Percentiles rank a stretch among this genome's conserved stretches.
Conservation (phyloP, 2,888 invertebrate genomes). For the Cephus pygmeus region DNA sequence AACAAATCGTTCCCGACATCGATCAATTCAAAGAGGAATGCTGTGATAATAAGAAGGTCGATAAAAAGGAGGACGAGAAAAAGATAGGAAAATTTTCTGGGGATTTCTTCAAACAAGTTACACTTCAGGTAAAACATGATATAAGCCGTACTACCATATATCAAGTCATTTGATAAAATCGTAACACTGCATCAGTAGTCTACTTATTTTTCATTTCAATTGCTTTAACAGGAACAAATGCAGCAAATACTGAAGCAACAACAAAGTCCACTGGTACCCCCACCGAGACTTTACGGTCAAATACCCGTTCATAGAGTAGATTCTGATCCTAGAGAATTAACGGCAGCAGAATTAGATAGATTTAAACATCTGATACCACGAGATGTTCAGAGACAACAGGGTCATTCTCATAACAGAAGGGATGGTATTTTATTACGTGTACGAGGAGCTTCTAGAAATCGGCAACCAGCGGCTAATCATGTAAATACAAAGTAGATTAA, state of each 20-base stretch:
- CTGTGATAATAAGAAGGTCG: conserved; percentile 16
- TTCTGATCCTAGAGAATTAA: conserved; percentile 70
- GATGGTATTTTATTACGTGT: conserved; percentile 38
- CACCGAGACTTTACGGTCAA: conserved; percentile 60
- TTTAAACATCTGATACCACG: conserved; percentile 58
- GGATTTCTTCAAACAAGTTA: conserved; percentile 52
- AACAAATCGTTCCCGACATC: conserved; percentile 72
- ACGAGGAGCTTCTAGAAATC: conserved; percentile 34
- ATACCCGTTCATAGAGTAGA: conserved; percentile 72
- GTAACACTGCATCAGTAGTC: neutral
- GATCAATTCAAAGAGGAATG: conserved; percentile 61
- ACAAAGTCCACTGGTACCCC: conserved; percentile 42
- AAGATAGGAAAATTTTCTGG: conserved; percentile 36
- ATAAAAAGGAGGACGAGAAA: conserved; percentile 33
- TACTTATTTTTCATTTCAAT: conserved; percentile 3
- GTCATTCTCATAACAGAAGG: conserved; percentile 36
- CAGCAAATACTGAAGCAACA: conserved; percentile 51
- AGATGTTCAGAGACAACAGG: conserved; percentile 36
- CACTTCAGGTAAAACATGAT: conserved; percentile 44
- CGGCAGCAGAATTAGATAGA: conserved; percentile 69
- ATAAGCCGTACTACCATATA: neutral
- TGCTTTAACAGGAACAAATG: conserved; percentile 46
- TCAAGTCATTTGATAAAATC: neutral
- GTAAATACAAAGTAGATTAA: conserved; percentile 5
- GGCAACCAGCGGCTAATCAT: conserved; percentile 16